Evolutionary conservation across 2,113 vertebrate species (phyloP).

Genomic region (Apteryx mantelli): DNA sequence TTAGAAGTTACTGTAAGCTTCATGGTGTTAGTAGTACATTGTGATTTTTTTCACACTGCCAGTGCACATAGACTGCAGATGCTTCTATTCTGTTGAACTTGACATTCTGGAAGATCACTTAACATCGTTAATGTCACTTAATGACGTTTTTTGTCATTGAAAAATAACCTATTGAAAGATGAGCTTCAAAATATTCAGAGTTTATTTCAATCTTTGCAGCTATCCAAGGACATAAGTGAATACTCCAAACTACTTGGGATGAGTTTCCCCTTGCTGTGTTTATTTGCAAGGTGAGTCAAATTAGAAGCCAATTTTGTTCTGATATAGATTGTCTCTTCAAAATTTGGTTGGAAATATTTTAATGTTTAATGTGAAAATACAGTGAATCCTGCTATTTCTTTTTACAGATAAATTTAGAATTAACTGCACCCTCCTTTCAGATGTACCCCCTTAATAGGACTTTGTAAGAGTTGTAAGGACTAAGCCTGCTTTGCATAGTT

Average conservation of each 20-base stretch:
- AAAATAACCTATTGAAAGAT: background rate
- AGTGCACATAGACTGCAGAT: rapidly evolving
- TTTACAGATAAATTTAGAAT: background rate
- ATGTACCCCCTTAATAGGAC: background rate
- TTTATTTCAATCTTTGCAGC: background rate
- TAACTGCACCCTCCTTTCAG: background rate
- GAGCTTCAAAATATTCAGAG: background rate
- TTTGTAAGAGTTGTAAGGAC: background rate
- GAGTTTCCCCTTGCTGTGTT: background rate
- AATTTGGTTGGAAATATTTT: background rate
- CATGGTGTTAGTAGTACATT: background rate
- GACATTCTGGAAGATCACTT: background rate
- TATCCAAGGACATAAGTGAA: background rate
- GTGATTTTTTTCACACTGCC: background rate
- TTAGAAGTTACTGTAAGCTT: background rate
- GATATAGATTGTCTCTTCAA: background rate
- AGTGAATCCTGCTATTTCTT: background rate
- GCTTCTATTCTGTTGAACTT: background rate
- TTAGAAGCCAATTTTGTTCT: background rate
- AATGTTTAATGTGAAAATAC: background rate
- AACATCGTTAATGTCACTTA: background rate
- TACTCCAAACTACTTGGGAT: background rate
- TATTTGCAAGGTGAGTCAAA: background rate
- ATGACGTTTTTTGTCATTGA: background rate
- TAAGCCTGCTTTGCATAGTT: background rate